Base-by-base conservation (phyloP, 1,140 invertebrate genomes). In the Drosophila kurseongensis region DNA sequence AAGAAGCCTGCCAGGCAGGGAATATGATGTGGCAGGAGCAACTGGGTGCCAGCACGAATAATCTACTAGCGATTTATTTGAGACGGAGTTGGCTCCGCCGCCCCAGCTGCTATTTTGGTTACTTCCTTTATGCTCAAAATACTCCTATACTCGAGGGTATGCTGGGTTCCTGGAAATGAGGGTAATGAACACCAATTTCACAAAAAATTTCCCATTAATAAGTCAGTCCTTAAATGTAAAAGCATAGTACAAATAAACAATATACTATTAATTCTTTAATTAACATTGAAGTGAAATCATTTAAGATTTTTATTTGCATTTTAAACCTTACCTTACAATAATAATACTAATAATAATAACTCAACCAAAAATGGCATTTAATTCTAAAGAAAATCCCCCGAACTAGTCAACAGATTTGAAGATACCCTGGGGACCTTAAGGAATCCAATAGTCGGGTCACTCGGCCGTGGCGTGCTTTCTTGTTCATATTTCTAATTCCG, bases 1-100 rank as follows among this genome's bases (percentile, higher is more conserved):
- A 77, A 32, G 42, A 38, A 78, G 71, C 27, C 23, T 13, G 61
- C 35, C 57, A 3, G 54, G 32, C 16, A 40, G 29, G 56, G 35
- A 41, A 27, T 38, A 35, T 42, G 27, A 18, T 40, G 56, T 38
- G 41, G 47, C 40, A 36, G 71, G 57, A 56, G 55, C 55, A 56
- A 67, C 45, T 79, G 84, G 75, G 72, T 83, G 79, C 75, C 79
- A 83, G 84, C 76, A 88, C 84, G 84, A 89, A 88, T 84, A 89
- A 84, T 88, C 83, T 88, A 83, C 83, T 83, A 83, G 83, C 83
- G 83, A 88, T 88, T 88, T 88, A 89, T 88, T 88, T 80, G 75
- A 52, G 75, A 67, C 75, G 74, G 60, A 47, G 69, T 48, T 51
- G 45, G 9, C 47, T 55, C 48, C 36, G 50, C 55, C 57, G 77